phyloP scores from a whole-genome alignment of 2,113 vertebrate genomes.

The Ivindomyrus marchei region DNA sequence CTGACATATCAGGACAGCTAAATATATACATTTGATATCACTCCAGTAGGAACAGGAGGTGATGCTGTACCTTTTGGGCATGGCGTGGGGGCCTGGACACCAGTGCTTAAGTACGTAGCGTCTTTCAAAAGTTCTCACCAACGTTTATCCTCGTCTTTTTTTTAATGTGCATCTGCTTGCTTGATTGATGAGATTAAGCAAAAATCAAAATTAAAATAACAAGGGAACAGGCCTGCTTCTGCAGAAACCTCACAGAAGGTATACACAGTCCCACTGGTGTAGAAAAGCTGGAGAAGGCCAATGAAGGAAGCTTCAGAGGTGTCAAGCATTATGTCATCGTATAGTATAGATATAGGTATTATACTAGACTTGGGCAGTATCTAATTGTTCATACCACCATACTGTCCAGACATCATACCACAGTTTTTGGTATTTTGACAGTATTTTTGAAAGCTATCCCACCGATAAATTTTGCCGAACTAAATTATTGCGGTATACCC shows the following conservation, averaged over 20 bases:
- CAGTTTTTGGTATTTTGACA: background rate
- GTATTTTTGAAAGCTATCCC: background rate
- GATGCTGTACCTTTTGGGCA: background rate
- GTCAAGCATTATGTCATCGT: background rate
- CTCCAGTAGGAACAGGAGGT: background rate
- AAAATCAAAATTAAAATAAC: background rate
- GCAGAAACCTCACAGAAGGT: background rate
- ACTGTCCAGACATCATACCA: background rate
- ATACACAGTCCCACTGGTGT: background rate
- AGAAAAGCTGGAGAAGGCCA: background rate
- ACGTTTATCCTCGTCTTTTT: background rate
- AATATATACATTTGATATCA: constrained; percentile 28
- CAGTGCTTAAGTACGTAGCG: no score
- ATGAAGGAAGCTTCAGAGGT: no score
- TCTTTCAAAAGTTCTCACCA: background rate
- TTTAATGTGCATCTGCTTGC: background rate
- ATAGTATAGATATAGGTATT: background rate
- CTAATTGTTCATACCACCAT: background rate
- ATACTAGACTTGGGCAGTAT: background rate
- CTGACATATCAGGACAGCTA: constrained; percentile 30
- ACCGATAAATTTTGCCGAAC: background rate
- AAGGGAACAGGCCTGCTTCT: background rate
- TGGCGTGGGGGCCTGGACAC: background rate
- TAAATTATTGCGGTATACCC: background rate
- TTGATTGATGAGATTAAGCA: background rate